Conservation (phyloP, 2,797 vertebrate genomes). For the Antrozous pallidus region DNA sequence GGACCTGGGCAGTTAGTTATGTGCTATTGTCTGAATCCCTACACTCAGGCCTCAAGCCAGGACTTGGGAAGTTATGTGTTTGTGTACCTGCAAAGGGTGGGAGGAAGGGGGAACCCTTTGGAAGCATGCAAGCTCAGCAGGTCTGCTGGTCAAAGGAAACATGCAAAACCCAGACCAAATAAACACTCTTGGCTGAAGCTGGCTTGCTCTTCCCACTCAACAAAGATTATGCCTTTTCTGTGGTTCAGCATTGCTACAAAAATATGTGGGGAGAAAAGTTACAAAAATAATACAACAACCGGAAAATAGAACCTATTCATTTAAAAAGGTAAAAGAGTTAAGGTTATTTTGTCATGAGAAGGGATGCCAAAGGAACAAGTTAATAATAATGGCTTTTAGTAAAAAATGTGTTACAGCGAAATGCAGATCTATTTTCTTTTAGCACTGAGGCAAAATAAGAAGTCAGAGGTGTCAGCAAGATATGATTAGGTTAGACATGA, state of each 20-base stretch:
- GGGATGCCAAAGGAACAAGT: slow-evolving; percentile 6
- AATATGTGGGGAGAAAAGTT: neutral
- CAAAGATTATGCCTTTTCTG: neutral
- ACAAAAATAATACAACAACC: neutral
- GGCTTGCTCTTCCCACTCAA: neutral
- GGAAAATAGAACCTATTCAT: slow-evolving; percentile 52
- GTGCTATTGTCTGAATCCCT: neutral
- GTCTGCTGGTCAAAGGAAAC: neutral
- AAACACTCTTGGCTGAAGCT: neutral
- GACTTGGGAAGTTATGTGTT: neutral
- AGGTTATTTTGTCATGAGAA: slow-evolving; percentile 10
- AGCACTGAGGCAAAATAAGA: slow-evolving; percentile 47
- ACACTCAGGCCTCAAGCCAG: neutral
- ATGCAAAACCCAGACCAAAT: neutral
- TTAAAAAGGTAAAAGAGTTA: slow-evolving; percentile 12
- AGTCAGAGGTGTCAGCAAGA: slow-evolving; percentile 5
- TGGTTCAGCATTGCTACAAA: neutral
- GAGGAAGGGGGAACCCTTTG: neutral
- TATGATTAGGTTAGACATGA: slow-evolving; percentile 46
- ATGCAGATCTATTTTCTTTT: slow-evolving; percentile 2
- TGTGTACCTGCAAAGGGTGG: neutral
- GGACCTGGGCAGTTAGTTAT: neutral
- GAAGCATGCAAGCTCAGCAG: neutral
- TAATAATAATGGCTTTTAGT: slow-evolving; percentile 55
- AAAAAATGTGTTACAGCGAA: neutral